Conservation (phyloP, 2,113 vertebrate species). For the Carassius carassius region DNA sequence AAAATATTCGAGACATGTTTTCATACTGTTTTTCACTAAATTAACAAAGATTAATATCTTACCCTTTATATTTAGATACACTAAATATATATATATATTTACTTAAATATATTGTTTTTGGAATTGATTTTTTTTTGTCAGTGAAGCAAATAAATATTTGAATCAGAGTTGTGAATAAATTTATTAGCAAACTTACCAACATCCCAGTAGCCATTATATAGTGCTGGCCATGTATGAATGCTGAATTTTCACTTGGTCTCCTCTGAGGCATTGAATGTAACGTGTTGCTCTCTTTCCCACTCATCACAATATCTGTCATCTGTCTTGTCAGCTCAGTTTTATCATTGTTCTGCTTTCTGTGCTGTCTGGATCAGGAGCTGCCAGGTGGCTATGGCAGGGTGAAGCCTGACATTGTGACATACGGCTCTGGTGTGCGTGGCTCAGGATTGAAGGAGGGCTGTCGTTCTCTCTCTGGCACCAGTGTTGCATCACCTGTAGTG, state of each 20-base stretch:
- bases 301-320: conserved; percentile 12
- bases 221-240: background rate
- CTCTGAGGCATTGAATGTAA: background rate
- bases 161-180: no score
- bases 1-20: no score
- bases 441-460: conserved; percentile 98
- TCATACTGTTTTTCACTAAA: no score
- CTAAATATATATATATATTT: background rate
- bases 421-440: conserved; percentile 93
- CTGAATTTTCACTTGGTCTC: background rate
- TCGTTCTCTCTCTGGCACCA: conserved; percentile 95
- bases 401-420: conserved; percentile 97
- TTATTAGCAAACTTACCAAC: no score
- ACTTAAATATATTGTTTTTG: background rate
- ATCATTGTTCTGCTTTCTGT: background rate
- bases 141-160: no score
- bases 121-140: no score
- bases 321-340: conserved; percentile 20
- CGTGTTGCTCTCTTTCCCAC: background rate
- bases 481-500: conserved; percentile 97
- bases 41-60: background rate
- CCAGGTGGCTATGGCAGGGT: conserved; percentile 94
- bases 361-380: conserved; percentile 81
- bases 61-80: background rate
- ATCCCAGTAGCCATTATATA: background rate